phyloP scores from a whole-genome alignment of 2,888 invertebrate species.

The Dastarcus helophoroides region DNA sequence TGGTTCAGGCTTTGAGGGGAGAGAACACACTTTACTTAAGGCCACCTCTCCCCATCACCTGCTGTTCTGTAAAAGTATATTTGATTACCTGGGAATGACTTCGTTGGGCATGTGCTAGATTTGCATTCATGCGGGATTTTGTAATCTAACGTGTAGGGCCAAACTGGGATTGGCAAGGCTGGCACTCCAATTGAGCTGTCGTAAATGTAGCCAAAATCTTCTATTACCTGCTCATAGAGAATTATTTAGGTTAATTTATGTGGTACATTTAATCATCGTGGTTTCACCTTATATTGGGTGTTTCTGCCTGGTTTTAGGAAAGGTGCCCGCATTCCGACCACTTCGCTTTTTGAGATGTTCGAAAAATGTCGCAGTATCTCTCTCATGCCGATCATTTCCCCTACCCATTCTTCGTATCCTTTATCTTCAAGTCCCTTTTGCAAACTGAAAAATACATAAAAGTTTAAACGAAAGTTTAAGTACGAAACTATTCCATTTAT shows the following conservation, averaged over 20 bases:
- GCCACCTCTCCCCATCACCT: too few species aligned
- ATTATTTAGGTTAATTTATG: too few species aligned
- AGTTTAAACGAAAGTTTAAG: too few species aligned
- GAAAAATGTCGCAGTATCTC: slow-evolving; percentile 74
- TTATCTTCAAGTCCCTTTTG: slow-evolving; percentile 81
- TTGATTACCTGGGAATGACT: slow-evolving; percentile 80
- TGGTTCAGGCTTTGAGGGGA: too few species aligned
- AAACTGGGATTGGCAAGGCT: slow-evolving; percentile 65
- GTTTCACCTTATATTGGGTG: slow-evolving; percentile 80
- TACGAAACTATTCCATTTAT: too few species aligned
- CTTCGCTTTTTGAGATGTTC: slow-evolving; percentile 68
- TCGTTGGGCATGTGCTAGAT: slow-evolving; percentile 82
- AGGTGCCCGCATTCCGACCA: slow-evolving; percentile 80
- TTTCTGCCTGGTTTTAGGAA: slow-evolving; percentile 88
- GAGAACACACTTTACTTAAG: too few species aligned
- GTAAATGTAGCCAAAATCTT: slow-evolving; percentile 86
- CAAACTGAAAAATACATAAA: slow-evolving; percentile 34
- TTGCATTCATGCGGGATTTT: slow-evolving; percentile 90
- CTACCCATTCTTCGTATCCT: slow-evolving; percentile 86
- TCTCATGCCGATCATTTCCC: slow-evolving; percentile 89
- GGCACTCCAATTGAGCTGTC: slow-evolving; percentile 87
- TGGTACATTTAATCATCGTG: too few species aligned
- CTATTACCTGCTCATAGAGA: slow-evolving; percentile 60
- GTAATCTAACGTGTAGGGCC: slow-evolving; percentile 92
- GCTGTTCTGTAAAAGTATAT: too few species aligned